Evolutionary conservation across 2,797 vertebrate genomes (phyloP).

Genomic region (Mallotus villosus): DNA sequence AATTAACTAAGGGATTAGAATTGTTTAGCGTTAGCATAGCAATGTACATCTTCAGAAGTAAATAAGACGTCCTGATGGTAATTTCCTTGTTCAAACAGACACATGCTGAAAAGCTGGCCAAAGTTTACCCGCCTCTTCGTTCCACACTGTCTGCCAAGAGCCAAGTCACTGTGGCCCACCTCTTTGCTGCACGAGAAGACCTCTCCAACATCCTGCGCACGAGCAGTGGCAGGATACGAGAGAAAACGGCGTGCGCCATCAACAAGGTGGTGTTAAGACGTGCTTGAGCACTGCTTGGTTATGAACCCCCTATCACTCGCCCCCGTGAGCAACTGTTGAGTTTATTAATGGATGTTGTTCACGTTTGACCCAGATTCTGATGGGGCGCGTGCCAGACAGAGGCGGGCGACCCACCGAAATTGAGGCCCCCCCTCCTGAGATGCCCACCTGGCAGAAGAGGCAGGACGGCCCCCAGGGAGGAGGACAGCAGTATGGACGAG

Average conservation of each 20-base stretch:
- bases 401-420: slow-evolving; percentile 97
- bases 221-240: slow-evolving; percentile 89
- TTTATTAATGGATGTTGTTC: neutral
- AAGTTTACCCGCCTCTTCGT: slow-evolving; percentile 91
- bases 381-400: slow-evolving; percentile 96
- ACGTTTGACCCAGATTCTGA: slow-evolving; percentile 80
- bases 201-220: slow-evolving; percentile 94
- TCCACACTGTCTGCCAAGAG: slow-evolving; percentile 79
- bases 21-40: neutral
- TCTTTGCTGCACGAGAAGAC: slow-evolving; percentile 91
- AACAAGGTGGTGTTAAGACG: slow-evolving; percentile 83
- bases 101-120: slow-evolving; percentile 87
- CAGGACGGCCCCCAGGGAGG: slow-evolving; percentile 86
- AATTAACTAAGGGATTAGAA: too few relatives aligned
- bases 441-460: slow-evolving; percentile 98
- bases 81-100: slow-evolving; percentile 67
- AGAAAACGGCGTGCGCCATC: slow-evolving; percentile 94
- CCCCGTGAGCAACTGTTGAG: too few relatives aligned
- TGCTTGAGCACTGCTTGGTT: neutral
- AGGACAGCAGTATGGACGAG: slow-evolving; percentile 69
- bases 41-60: neutral
- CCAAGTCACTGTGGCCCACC: slow-evolving; percentile 84
- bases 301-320: neutral
- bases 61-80: slow-evolving; percentile 18
- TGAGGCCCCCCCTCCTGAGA: slow-evolving; percentile 94